phyloP scores from a whole-genome alignment of 2,888 invertebrate genomes.

The Caradrina kadenii region DNA sequence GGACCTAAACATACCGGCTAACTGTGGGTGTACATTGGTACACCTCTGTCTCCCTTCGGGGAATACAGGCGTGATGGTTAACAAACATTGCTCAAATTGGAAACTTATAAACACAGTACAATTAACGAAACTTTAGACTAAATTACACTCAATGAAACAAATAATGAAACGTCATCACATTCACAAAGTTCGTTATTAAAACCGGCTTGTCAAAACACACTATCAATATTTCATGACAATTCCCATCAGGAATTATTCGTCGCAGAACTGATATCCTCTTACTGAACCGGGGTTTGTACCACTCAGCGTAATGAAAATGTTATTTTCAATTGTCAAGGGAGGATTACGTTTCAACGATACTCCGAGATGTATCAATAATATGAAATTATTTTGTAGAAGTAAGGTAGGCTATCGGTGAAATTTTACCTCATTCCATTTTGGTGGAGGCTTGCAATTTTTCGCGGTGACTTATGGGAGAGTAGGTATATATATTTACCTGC shows the following conservation, averaged over 20 bases:
- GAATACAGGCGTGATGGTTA: too few relatives aligned
- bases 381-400: conserved; percentile 63
- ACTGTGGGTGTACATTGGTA: too few relatives aligned
- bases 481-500: too few relatives aligned
- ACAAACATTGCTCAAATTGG: too few relatives aligned
- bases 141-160: conserved; percentile 16
- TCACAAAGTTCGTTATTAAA: conserved; percentile 57
- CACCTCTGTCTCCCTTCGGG: too few relatives aligned
- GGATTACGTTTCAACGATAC: conserved; percentile 68
- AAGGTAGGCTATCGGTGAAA: conserved; percentile 45
- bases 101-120: too few relatives aligned
- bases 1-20: too few relatives aligned
- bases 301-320: conserved; percentile 77
- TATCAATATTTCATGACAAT: conserved; percentile 66
- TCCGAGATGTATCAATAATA: conserved; percentile 60
- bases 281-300: conserved; percentile 68
- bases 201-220: conserved; percentile 59
- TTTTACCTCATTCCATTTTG: conserved; percentile 41
- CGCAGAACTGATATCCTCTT: conserved; percentile 63
- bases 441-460: not conserved
- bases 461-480: not conserved
- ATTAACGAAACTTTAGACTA: too few relatives aligned
- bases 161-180: conserved; percentile 34
- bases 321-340: conserved; percentile 74
- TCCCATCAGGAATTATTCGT: conserved; percentile 58